Conservation (phyloP, 2,888 invertebrate genomes). For the Sceliomorpha sp. region DNA sequence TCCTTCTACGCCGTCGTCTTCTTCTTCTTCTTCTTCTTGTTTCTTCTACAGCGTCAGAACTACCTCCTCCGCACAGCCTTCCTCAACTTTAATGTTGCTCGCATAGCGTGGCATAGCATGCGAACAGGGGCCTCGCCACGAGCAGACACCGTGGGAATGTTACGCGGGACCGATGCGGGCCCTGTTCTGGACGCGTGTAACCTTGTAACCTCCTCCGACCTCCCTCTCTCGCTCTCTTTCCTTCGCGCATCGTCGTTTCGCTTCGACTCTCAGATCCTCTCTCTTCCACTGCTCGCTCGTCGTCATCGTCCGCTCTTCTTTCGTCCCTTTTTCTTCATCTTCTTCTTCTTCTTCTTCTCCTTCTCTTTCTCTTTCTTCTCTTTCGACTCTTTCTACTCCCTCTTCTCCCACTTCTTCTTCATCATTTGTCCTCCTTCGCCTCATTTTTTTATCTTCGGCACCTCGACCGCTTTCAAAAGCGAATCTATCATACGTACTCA, state of each 20-base stretch:
- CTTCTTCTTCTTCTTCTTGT: constrained; percentile 49
- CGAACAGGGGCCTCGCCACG: constrained; percentile 73
- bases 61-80: constrained; percentile 63
- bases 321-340: constrained; percentile 30
- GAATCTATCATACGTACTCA: constrained; percentile 17
- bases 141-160: constrained; percentile 79
- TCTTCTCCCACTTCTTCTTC: constrained; percentile 63
- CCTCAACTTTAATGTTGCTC: constrained; percentile 73
- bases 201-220: constrained; percentile 61
- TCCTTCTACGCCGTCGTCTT: too few species aligned
- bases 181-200: constrained; percentile 76
- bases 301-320: constrained; percentile 7
- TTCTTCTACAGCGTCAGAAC: constrained; percentile 43
- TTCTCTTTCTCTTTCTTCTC: constrained; percentile 32
- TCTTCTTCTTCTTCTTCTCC: constrained; percentile 41
- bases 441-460: constrained; percentile 60
- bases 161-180: constrained; percentile 75
- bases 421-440: constrained; percentile 26
- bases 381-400: constrained; percentile 49
- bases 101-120: constrained; percentile 68
- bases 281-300: constrained; percentile 7
- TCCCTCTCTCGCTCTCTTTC: constrained; percentile 49
- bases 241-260: constrained; percentile 7
- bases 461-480: constrained; percentile 67
- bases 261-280: constrained; percentile 41